Percentiles rank a stretch among this genome's conserved stretches.
phyloP scores from a whole-genome alignment of 1,140 invertebrate genomes.

The Plectus sambesii region DNA sequence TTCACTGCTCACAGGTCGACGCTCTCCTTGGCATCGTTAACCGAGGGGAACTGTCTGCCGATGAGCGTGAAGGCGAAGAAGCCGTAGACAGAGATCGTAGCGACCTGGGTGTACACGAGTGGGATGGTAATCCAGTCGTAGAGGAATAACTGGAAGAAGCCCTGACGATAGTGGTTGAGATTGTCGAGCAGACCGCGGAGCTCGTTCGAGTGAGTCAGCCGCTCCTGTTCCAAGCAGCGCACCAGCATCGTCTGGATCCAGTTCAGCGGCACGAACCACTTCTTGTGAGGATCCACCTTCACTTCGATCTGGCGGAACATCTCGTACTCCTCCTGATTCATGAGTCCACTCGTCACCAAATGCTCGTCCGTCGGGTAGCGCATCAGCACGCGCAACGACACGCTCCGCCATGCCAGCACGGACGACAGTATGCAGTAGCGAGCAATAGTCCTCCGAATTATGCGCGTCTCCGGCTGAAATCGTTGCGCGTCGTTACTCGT shows the following conservation, averaged over 20 bases:
- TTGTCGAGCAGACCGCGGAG: conserved; percentile 26
- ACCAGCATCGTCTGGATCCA: conserved; percentile 33
- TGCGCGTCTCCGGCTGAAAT: conserved; percentile 24
- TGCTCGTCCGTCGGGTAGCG: conserved; percentile 30
- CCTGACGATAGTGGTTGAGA: conserved; percentile 26
- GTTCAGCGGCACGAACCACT: conserved; percentile 29
- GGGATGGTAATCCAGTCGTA: conserved; percentile 53
- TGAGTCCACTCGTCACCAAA: conserved; percentile 23
- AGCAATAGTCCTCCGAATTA: conserved; percentile 27
- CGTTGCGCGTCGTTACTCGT: too few relatives aligned
- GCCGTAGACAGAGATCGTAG: conserved; percentile 28
- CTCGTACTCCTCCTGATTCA: conserved; percentile 26
- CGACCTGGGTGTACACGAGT: conserved; percentile 52
- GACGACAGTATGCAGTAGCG: conserved; percentile 25
- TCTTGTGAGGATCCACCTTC: conserved; percentile 27
- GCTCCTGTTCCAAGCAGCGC: conserved; percentile 27
- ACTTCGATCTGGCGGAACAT: conserved; percentile 25
- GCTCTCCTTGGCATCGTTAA: conserved; percentile 17
- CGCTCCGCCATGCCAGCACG: conserved; percentile 27
- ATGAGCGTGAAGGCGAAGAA: conserved; percentile 29
- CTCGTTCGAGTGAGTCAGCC: conserved; percentile 25
- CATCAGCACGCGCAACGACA: conserved; percentile 23
- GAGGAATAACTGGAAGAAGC: conserved; percentile 47
- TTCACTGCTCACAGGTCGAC: conserved; percentile 60
- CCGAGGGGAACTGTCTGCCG: conserved; percentile 22